These are phyloP conservation scores for Pongo pygmaeus DNA, from an alignment of 2,113 vertebrate genomes.

Conservation along the genomic window DNA sequence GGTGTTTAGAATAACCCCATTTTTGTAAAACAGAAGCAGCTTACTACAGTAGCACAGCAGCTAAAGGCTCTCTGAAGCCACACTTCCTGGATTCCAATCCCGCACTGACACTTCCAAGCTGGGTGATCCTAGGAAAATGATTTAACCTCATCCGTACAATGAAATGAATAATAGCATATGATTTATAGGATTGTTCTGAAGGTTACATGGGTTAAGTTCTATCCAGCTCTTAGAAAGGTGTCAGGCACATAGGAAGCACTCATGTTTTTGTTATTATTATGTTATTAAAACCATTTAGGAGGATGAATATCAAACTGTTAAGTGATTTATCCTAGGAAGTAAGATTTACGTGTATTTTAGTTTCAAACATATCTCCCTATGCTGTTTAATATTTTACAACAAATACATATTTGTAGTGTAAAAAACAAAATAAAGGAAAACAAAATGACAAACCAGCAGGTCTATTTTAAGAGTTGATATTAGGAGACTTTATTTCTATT, in stretches of 20 bases:
- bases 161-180: neutral
- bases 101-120: neutral
- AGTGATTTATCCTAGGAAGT: neutral
- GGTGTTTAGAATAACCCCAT: neutral
- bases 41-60: neutral
- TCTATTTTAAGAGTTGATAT: slow-evolving; percentile 9
- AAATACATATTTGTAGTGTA: neutral
- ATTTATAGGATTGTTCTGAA: neutral
- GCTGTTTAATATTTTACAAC: slow-evolving; percentile 43
- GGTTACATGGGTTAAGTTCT: neutral
- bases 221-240: neutral
- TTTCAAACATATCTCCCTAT: neutral
- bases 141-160: neutral
- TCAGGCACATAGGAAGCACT: neutral
- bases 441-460: neutral
- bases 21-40: neutral
- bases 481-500: neutral
- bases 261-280: neutral
- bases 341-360: slow-evolving; percentile 20
- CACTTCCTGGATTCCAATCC: neutral
- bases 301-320: neutral
- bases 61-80: neutral
- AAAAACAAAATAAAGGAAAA: neutral
- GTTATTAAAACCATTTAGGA: neutral
- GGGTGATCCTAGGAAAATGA: neutral